A percentile compares a stretch with the other conserved stretches of the same genome.
These are phyloP conservation scores for Brenthis ino DNA, from an alignment of 2,888 invertebrate species.

Conservation along the genomic window DNA sequence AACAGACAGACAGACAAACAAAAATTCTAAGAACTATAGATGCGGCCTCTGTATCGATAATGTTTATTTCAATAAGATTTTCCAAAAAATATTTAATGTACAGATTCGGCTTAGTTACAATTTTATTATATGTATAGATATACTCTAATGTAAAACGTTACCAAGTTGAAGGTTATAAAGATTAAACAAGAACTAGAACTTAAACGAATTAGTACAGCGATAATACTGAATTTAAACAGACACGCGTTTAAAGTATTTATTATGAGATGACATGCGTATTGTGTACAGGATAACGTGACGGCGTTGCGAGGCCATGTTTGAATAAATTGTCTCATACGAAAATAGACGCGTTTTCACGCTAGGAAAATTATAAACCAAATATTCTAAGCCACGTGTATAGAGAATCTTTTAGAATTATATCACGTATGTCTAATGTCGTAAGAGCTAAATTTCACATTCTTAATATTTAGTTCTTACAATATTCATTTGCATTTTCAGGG, in stretches of 20 bases:
- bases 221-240: constrained; percentile 15
- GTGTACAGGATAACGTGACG: constrained; percentile 20
- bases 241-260: constrained; percentile 11
- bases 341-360: constrained; percentile 30
- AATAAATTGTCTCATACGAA: constrained; percentile 28
- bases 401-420: neutral
- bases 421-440: neutral
- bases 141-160: neutral
- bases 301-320: constrained; percentile 20
- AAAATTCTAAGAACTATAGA: too few relatives aligned
- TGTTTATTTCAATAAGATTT: too few relatives aligned
- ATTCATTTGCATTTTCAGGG: constrained; percentile 24
- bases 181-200: neutral
- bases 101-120: too few relatives aligned
- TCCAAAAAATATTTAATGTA: too few relatives aligned
- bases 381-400: neutral
- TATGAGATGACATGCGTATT: neutral
- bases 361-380: constrained; percentile 27
- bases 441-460: constrained; percentile 2
- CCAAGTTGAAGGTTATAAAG: neutral
- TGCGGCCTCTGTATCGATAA: too few relatives aligned
- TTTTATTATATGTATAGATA: too few relatives aligned
- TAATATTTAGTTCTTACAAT: neutral
- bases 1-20: too few relatives aligned
- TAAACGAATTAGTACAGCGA: neutral